Evolutionary conservation across 2,113 vertebrate genomes (phyloP).

Genomic region (Lamprologus tigripictilis): DNA sequence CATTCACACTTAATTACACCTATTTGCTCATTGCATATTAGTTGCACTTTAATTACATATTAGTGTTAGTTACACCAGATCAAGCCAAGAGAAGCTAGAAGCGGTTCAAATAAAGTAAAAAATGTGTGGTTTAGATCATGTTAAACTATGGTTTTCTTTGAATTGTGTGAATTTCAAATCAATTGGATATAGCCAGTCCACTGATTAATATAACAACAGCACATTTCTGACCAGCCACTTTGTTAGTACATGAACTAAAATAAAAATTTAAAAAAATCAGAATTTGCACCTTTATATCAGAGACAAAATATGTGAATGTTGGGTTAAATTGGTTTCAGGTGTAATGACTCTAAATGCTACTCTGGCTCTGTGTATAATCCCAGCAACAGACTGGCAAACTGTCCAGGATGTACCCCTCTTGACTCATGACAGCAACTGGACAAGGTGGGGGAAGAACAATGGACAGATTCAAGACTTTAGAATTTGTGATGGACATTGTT

Average conservation of each 20-base stretch:
- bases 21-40: neutral
- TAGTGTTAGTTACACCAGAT: neutral
- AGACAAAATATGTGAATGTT: neutral
- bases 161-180: neutral
- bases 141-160: neutral
- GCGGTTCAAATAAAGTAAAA: neutral
- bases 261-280: rapidly evolving
- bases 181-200: neutral
- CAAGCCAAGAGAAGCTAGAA: neutral
- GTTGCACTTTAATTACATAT: neutral
- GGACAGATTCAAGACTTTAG: neutral
- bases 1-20: neutral
- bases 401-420: neutral
- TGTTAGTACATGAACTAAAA: neutral
- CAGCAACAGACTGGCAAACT: neutral
- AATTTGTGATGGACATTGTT: neutral
- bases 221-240: neutral
- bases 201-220: neutral
- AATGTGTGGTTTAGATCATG: neutral
- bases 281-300: neutral
- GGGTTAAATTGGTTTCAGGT: neutral
- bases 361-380: neutral
- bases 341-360: neutral
- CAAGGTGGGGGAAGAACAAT: neutral
- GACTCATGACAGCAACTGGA: neutral